Percentiles rank a stretch among this genome's conserved stretches.
phyloP scores from a whole-genome alignment of 2,888 invertebrate species.

The Rhagonycha fulva region DNA sequence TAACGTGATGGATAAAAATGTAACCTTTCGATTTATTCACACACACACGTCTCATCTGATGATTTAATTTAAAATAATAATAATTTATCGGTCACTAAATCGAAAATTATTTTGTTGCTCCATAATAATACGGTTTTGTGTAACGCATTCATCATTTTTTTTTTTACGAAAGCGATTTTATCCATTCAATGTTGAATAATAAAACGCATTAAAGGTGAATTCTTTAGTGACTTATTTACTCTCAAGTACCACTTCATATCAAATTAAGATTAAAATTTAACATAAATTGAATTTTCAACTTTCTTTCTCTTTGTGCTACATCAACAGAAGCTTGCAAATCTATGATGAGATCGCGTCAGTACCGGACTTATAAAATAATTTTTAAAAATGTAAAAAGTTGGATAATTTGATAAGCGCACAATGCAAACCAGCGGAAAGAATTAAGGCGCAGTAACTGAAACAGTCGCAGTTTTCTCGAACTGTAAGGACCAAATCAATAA shows the following conservation, averaged over 20 bases:
- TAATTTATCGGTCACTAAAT: slow-evolving; percentile 21
- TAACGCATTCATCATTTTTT: slow-evolving; percentile 14
- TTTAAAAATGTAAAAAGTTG: too few relatives aligned
- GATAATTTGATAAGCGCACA: too few relatives aligned
- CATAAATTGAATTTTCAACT: neutral
- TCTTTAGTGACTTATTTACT: slow-evolving; percentile 9
- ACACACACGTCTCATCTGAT: slow-evolving; percentile 20
- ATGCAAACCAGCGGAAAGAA: too few relatives aligned
- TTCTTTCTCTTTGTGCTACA: neutral
- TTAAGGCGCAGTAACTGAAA: too few relatives aligned
- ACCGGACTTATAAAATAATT: neutral
- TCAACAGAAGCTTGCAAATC: neutral
- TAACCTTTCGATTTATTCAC: slow-evolving; percentile 16
- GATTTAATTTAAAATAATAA: slow-evolving; percentile 30
- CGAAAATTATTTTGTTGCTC: slow-evolving; percentile 18
- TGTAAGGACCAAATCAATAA: too few relatives aligned
- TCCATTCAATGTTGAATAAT: slow-evolving; percentile 11
- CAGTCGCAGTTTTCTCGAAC: too few relatives aligned
- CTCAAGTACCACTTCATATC: slow-evolving; percentile 11
- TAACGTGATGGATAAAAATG: slow-evolving; percentile 20
- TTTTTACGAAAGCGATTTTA: slow-evolving; percentile 10
- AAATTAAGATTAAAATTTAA: neutral
- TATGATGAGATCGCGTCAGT: neutral
- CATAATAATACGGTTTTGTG: neutral
- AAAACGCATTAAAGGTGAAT: slow-evolving; percentile 3